Percentiles rank a stretch among this genome's conserved stretches.
Evolutionary conservation across 2,888 invertebrate genomes (phyloP).

Genomic region (Punctoribates punctum): DNA sequence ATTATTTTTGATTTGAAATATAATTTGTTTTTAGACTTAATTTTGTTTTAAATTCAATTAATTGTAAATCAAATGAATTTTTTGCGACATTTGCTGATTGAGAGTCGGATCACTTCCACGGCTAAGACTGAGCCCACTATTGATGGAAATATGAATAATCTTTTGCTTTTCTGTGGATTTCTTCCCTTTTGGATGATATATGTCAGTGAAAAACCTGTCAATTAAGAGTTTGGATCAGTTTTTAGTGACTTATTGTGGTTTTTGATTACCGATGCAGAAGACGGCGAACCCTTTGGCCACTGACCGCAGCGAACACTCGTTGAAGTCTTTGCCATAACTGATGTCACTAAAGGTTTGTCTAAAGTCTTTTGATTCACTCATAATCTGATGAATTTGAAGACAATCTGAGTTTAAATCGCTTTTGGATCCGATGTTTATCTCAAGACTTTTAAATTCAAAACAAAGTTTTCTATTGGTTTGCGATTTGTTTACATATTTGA

Average conservation of each 20-base stretch:
- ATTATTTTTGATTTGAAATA: too few species aligned
- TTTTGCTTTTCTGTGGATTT: too few species aligned
- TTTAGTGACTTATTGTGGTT: too few species aligned
- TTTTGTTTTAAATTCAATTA: too few species aligned
- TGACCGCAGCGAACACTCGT: background rate
- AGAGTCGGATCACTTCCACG: background rate
- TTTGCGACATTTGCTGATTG: background rate
- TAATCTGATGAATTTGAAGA: background rate
- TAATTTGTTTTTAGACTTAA: too few species aligned
- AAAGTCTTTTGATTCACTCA: background rate
- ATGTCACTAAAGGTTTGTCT: background rate
- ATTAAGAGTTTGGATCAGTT: background rate
- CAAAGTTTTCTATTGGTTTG: too few species aligned
- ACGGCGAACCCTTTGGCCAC: constrained; percentile 8
- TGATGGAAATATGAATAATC: background rate
- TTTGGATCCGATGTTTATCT: too few species aligned
- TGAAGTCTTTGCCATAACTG: background rate
- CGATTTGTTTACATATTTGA: too few species aligned
- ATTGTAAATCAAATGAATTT: background rate
- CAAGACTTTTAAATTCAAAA: too few species aligned
- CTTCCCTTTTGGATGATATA: background rate
- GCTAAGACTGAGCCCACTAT: background rate
- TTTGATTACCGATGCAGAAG: background rate
- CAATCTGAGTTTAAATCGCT: too few species aligned
- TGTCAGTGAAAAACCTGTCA: background rate